Base-by-base conservation (phyloP, 2,888 invertebrate species). In the Drosophila mimetica region DNA sequence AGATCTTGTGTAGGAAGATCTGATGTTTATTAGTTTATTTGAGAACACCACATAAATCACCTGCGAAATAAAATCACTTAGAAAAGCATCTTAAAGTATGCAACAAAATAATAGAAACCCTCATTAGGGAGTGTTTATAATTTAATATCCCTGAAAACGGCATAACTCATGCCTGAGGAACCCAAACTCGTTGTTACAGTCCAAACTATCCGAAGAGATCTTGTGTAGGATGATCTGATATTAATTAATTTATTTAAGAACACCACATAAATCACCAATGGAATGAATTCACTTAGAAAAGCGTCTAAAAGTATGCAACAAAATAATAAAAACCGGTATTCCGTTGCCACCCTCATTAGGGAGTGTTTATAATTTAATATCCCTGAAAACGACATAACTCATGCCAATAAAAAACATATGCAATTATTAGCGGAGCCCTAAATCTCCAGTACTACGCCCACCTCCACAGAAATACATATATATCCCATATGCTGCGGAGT, bases 401-500 rank as follows among this genome's bases (percentile, higher is more conserved):
- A 30, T 41, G 52, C 18, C 53, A 18, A 60, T 7, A 25, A 42
- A 57, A 63, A 66, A 65, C 67, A 64, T 73, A 51, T 84, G 65
- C 71, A 77, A 74, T 84, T 84, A 75, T 64, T 57, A 54, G 37
- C 63, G 47, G 22, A 47, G 59, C 46, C 9, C 46, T 61, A 61
- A 64, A 52, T 79, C 60, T 54, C 39, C 11, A 2, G 32, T 2
- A 6, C 16, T 7, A 9, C 14, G 39, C 13, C 60, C 36, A 28
- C 67, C 42, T 39, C 36, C 11, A 11, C 11, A 18, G 1, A 37
- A 4, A 18, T 6, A 18, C 8, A 37, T 16, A 16, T 11, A 30
- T 11, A 39, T 63, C 51, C 50, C 79, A 82, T 73, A 75, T 77
- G 76, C 58, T 69, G 75, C 67, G 32, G 51, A 64, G 57, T 69